These are phyloP conservation scores for Sciurus vulgaris DNA, from an alignment of 2,797 vertebrate genomes.

Conservation along the genomic window DNA sequence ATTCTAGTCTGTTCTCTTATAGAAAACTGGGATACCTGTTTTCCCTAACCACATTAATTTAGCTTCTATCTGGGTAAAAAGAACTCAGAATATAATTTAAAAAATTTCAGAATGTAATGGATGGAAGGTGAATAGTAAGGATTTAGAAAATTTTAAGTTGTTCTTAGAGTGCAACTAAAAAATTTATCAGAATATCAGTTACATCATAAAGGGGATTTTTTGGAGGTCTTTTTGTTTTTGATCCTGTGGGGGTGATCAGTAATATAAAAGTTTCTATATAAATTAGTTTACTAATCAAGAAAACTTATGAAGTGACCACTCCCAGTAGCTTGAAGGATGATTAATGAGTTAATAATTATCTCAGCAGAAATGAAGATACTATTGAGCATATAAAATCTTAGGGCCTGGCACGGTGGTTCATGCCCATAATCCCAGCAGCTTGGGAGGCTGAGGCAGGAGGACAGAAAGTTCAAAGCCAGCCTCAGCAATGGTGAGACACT, in stretches of 20 bases:
- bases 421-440: no score
- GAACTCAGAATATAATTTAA: not conserved
- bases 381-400: not conserved
- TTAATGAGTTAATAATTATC: slow-evolving; percentile 27
- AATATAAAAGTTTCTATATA: slow-evolving; percentile 5
- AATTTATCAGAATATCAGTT: not conserved
- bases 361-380: not conserved
- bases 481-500: no score
- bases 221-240: not conserved
- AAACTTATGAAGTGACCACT: not conserved
- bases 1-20: not conserved
- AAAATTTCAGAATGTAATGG: not conserved
- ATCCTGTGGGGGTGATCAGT: not conserved
- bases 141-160: not conserved
- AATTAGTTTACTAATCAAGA: not conserved
- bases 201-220: not conserved
- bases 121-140: not conserved
- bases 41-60: not conserved
- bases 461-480: no score
- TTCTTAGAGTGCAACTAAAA: not conserved
- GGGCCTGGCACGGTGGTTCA: no score
- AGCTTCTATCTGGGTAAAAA: not conserved
- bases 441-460: no score
- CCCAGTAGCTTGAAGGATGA: not conserved
- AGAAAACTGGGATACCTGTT: not conserved